Evolutionary conservation across 2,113 vertebrate genomes (phyloP), one percentile per base, ranked within the genome.

Genomic region (Climacteris rufus): DNA sequence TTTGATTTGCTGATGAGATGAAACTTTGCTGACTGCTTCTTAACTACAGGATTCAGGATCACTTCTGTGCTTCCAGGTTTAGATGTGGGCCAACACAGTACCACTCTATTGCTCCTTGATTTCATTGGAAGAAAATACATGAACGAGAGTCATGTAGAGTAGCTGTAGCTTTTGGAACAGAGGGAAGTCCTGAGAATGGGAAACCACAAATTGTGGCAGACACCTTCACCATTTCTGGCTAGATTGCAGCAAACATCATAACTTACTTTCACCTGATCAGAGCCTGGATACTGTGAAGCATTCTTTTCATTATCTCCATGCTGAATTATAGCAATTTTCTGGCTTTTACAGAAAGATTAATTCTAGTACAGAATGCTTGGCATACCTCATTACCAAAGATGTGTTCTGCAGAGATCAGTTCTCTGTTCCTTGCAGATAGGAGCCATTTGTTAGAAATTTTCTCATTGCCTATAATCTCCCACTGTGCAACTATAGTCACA

Each of bases 401-500:
- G 56, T 87, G 61, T 72, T 93, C 78, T 89, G 70, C 57, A 83
- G 76, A 94, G 66, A 93, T 91, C 81, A 61, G 56, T 84, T 89
- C 75, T 94, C 49, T 76, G 57, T 79, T 94, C 87, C 79, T 71
- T 89, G 74, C 65, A 76, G 71, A 87, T 59, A 66, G 80, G 39
- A 94, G 28, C 19, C 35, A 80, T 89, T 94, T 92, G 72, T 89
- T 91, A 90, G 63, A 91, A 69, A 74, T 87, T 72, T 85, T 95
- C 87, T 90, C 47, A 54, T 70, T 93, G 59, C 74, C 14, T 64
- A 3, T 74, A 52, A 71, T 92, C 80, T 90, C 56, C 69, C 37
- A 71, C 69, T 63, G 74, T 59, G 72, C 87, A 82, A 13, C 77
- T 89, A 28, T 31, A 92, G 56, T 89, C 83, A 81, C 5, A 10